Evolutionary conservation across 2,113 vertebrate genomes (phyloP), one percentile per base, ranked within the genome.

Genomic region (Dasyornis broadbenti): DNA sequence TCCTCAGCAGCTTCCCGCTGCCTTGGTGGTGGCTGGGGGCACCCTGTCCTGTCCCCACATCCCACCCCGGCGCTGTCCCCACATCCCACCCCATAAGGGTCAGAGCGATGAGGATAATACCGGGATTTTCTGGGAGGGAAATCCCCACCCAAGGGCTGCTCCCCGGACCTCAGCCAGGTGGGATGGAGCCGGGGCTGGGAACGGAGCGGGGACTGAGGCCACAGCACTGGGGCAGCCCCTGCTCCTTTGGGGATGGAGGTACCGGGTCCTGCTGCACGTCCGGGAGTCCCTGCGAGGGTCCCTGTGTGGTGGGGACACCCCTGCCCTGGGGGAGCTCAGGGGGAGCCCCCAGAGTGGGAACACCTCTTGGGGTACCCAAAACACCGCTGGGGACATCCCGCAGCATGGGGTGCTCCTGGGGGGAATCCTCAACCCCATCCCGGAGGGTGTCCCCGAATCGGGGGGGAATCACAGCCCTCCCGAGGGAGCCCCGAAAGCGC

Each of bases 181-280:
- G n/a, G 66, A 90, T 22, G 44, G 44, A 72, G 47, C 59, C 5
- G 8, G 72, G 24, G 15, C 52, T 52, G 57, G 56, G 52, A 35
- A 39, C 0, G 0, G n/a, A n/a, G 53, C 1, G 0, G 81, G 5
- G 72, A n/a, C 3, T 15, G 53, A 31, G n/a, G 7, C 10, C 56
- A 7, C 40, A 9, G 65, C 61, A 1, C 17, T 0, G 2, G 37
- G 56, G 23, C 22, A 61, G 28, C 22, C 60, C 37, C 44, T 8
- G 37, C n/a, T 52, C 22, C 44, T 61, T 4, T 33, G 33, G 44
- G 73, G 47, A 18, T 1, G 0, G 35, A 21, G 2, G 22, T 9
- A 5, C 8, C 1, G 2, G 13, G 35, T 56, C 63, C 77, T 52
- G 66, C 77, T 53, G 23, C 8, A 2, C 20, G 6, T 1, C 45